Conservation (phyloP, 2,888 invertebrate species). For the Limenitis camilla region DNA sequence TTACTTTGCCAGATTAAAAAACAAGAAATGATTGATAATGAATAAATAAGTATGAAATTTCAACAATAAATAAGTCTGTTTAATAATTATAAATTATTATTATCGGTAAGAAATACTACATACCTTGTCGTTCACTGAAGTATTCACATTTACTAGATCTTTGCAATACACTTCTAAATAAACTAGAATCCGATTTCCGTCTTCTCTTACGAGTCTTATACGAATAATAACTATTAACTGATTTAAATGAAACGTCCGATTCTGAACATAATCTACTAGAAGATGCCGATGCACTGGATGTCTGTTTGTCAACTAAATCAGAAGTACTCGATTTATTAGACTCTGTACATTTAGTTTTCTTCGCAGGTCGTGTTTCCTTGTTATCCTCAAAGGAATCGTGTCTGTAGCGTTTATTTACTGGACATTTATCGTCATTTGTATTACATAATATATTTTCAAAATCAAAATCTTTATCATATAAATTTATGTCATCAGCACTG, state of each 20-base stretch:
- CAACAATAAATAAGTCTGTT: no score
- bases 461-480: conserved; percentile 47
- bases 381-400: conserved; percentile 45
- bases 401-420: conserved; percentile 47
- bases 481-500: conserved; percentile 41
- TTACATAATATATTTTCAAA: conserved; percentile 38
- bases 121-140: conserved; percentile 42
- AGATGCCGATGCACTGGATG: conserved; percentile 33
- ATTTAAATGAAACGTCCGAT: conserved; percentile 61
- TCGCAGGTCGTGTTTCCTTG: conserved; percentile 41
- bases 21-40: no score
- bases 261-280: conserved; percentile 44
- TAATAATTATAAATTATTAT: not conserved
- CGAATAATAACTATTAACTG: conserved; percentile 53
- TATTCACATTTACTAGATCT: conserved; percentile 43
- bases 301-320: conserved; percentile 38
- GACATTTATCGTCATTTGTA: conserved; percentile 37
- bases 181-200: conserved; percentile 51
- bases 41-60: no score
- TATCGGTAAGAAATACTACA: no score
- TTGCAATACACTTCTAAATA: conserved; percentile 51
- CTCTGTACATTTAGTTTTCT: conserved; percentile 51
- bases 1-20: no score
- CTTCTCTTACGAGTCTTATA: conserved; percentile 56
- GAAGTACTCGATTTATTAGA: conserved; percentile 44